Percentiles rank a stretch among this genome's conserved stretches.
These are phyloP conservation scores for Drosophila algonquin DNA, from an alignment of 2,888 invertebrate genomes.

Conservation along the genomic window DNA sequence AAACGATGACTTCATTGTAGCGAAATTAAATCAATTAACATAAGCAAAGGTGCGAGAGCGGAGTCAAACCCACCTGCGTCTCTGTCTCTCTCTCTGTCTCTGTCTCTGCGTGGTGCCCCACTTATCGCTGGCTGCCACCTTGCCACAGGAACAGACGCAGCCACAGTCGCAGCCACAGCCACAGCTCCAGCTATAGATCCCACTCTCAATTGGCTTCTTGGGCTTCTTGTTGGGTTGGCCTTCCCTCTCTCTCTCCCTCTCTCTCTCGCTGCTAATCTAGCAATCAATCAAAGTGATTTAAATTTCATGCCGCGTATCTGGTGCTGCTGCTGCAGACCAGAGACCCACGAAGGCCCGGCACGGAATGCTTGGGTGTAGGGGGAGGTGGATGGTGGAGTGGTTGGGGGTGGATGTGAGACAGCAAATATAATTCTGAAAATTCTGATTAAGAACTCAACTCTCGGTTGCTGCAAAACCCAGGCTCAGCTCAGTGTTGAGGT, in stretches of 20 bases:
- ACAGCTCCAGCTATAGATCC: neutral
- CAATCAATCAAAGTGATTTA: constrained; percentile 82
- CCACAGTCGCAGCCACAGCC: neutral
- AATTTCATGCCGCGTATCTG: constrained; percentile 74
- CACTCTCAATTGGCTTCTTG: constrained; percentile 11
- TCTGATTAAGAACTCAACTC: constrained; percentile 41
- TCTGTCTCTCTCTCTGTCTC: neutral
- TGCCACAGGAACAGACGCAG: constrained; percentile 19
- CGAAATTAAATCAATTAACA: constrained; percentile 77
- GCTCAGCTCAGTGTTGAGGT: constrained; percentile 12
- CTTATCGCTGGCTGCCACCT: constrained; percentile 48
- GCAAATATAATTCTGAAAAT: constrained; percentile 28
- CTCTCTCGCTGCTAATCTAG: constrained; percentile 63
- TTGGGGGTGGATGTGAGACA: neutral
- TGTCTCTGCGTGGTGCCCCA: neutral
- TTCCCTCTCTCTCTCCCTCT: neutral
- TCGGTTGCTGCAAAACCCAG: too few relatives aligned
- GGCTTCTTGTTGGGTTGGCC: neutral
- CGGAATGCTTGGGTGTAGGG: constrained; percentile 1
- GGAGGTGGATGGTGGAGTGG: too few relatives aligned
- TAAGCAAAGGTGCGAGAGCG: constrained; percentile 57
- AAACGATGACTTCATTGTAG: constrained; percentile 72
- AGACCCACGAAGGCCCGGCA: constrained; percentile 5
- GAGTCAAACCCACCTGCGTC: neutral
- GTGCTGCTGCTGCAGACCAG: neutral